Evolutionary conservation across 2,113 vertebrate genomes (phyloP).

Genomic region (Daphoenositta chrysoptera): DNA sequence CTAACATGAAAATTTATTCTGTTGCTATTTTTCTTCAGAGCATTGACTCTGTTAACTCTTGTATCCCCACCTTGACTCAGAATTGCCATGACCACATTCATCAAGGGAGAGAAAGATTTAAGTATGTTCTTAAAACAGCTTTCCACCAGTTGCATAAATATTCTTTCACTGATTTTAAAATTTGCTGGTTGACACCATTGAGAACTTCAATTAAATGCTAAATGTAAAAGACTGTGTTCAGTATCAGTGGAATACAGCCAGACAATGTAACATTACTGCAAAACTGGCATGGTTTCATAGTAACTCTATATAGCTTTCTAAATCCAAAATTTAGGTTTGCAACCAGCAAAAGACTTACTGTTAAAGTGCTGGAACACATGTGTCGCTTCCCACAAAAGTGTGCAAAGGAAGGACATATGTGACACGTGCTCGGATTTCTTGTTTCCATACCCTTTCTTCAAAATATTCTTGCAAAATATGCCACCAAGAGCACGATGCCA

Average conservation of each 20-base stretch:
- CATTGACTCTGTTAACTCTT: not conserved
- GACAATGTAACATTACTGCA: not conserved
- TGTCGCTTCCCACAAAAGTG: not conserved
- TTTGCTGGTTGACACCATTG: not conserved
- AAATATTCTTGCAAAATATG: conserved; percentile 29
- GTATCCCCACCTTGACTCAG: not conserved
- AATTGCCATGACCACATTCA: not conserved
- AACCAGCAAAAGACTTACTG: conserved; percentile 53
- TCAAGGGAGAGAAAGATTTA: not conserved
- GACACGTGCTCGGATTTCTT: not conserved
- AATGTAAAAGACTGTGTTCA: not conserved
- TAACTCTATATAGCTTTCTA: not conserved
- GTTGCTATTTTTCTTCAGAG: not conserved
- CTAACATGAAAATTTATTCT: not conserved
- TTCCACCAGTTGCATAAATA: not conserved
- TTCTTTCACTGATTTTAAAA: not conserved
- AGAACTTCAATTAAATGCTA: not conserved
- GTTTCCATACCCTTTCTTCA: conserved; percentile 41
- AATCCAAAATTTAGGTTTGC: conserved; percentile 15
- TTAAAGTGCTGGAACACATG: conserved; percentile 30
- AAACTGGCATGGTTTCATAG: not conserved
- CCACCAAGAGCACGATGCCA: conserved; percentile 23
- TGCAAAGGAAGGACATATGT: conserved; percentile 13
- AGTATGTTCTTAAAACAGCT: not conserved
- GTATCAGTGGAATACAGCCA: not conserved